Conservation (phyloP, 35 echinoderm and acorn worm species). For the Holothuria glaberrima region DNA sequence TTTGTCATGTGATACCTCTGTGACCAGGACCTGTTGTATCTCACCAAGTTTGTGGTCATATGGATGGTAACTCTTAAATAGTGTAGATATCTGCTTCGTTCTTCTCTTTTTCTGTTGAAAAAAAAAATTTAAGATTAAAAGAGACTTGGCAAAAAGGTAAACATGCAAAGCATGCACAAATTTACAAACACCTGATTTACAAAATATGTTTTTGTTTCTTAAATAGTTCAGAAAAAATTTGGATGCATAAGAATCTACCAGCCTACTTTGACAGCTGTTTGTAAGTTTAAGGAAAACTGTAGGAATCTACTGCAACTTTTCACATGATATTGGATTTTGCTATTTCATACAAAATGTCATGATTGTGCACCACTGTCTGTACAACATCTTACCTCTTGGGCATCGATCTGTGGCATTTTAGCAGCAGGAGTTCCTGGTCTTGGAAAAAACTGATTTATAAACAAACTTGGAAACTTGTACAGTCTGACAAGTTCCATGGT, state of each 20-base stretch:
- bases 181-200: no score
- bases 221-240: no score
- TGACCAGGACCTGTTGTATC: constrained; percentile 78
- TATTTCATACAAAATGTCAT: no score
- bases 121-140: not conserved
- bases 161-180: no score
- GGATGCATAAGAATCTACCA: no score
- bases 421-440: constrained; percentile 94
- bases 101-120: constrained; percentile 81
- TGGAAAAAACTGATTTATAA: constrained; percentile 99
- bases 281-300: no score
- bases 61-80: constrained; percentile 91
- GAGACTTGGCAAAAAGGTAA: not conserved
- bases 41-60: constrained; percentile 94
- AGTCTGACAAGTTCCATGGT: constrained; percentile 81
- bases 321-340: no score
- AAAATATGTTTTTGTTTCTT: no score
- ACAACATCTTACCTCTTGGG: constrained; percentile 66
- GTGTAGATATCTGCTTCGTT: constrained; percentile 74
- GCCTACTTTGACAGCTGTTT: no score
- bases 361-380: not conserved
- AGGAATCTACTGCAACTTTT: no score
- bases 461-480: constrained; percentile 91
- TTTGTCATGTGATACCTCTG: constrained; percentile 92
- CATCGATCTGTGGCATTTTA: constrained; percentile 88